Percentiles rank a stretch among this genome's conserved stretches.
Conservation (phyloP, 2,797 vertebrate species). For the Allobates femoralis region DNA sequence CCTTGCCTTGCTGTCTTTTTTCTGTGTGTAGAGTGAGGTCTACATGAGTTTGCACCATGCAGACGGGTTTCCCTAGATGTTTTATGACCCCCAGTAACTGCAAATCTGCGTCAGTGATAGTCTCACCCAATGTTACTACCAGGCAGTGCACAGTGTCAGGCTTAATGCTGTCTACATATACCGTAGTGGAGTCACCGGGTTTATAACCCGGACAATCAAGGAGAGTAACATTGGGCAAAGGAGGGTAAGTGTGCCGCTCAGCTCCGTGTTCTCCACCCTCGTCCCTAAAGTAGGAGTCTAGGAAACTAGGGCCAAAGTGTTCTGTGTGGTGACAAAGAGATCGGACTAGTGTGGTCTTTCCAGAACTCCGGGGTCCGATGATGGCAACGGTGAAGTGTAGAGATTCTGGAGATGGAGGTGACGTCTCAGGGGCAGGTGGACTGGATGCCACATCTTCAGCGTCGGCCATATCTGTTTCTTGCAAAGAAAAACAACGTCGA, state of each 20-base stretch:
- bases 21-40: conserved; percentile 62
- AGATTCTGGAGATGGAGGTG: conserved; percentile 21
- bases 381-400: conserved; percentile 54
- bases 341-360: conserved; percentile 56
- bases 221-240: conserved; percentile 59
- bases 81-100: conserved; percentile 64
- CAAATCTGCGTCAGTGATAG: conserved; percentile 63
- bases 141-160: conserved; percentile 65
- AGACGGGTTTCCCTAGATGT: conserved; percentile 63
- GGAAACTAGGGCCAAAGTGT: conserved; percentile 24
- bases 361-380: conserved; percentile 54
- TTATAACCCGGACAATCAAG: conserved; percentile 68
- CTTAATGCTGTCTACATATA: conserved; percentile 65
- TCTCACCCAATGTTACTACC: conserved; percentile 64
- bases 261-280: conserved; percentile 46
- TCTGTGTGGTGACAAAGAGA: conserved; percentile 37
- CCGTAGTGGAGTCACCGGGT: conserved; percentile 56
- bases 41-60: conserved; percentile 66
- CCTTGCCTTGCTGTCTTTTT: conserved; percentile 20
- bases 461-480: conserved; percentile 57
- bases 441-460: neutral
- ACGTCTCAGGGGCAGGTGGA: neutral
- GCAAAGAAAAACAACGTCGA: conserved; percentile 29
- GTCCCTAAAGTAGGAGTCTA: conserved; percentile 42
- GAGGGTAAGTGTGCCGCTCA: neutral